phyloP scores from a whole-genome alignment of 2,888 invertebrate genomes.

The Oasisia sp. region DNA sequence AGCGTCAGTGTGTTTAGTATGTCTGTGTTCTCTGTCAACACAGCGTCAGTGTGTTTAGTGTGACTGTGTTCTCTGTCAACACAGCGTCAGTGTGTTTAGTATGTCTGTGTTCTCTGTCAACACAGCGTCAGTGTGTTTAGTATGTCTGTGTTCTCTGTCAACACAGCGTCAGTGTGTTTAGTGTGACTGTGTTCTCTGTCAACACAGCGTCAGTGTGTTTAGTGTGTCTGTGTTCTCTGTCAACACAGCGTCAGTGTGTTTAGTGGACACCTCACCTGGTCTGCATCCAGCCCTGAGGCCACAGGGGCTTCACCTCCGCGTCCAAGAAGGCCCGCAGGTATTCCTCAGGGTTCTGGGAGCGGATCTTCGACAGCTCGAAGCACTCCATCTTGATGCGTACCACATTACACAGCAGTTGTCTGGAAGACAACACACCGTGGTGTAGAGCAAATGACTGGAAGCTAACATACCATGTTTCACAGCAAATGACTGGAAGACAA shows the following conservation, averaged over 20 bases:
- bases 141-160: too few species aligned
- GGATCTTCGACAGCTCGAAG: constrained; percentile 66
- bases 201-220: not conserved
- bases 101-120: too few species aligned
- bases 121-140: too few species aligned
- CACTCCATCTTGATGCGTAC: constrained; percentile 67
- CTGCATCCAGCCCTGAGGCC: constrained; percentile 77
- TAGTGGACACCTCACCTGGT: constrained; percentile 55
- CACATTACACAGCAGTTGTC: constrained; percentile 63
- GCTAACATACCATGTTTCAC: not conserved
- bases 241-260: not conserved
- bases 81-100: too few species aligned
- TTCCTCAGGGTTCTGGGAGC: constrained; percentile 65
- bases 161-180: too few species aligned
- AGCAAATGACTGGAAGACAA: not conserved
- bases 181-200: too few species aligned
- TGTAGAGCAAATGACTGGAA: constrained; percentile 59
- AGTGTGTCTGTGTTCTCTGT: not conserved
- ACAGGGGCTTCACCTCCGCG: constrained; percentile 73
- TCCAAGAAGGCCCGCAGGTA: constrained; percentile 72
- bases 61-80: too few species aligned
- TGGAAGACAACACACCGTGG: constrained; percentile 59
- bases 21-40: too few species aligned
- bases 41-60: too few species aligned
- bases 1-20: too few species aligned